A percentile compares a stretch with the other conserved stretches of the same genome.
phyloP scores from a whole-genome alignment of 2,797 vertebrate genomes.

The Corythornis leucogaster region DNA sequence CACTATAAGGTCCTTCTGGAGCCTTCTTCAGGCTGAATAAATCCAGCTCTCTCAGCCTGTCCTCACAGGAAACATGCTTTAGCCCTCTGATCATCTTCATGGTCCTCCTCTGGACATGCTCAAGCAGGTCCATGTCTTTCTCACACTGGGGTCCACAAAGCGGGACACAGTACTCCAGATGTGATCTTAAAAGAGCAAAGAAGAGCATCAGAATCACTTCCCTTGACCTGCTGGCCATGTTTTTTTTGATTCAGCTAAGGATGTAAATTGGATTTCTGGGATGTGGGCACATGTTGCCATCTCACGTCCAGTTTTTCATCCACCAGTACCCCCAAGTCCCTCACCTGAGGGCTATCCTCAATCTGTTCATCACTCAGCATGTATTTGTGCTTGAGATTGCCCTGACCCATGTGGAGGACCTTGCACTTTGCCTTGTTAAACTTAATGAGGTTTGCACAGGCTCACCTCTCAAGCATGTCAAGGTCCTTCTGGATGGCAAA shows the following conservation, averaged over 20 bases:
- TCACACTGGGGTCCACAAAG: background rate
- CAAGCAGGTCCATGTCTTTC: background rate
- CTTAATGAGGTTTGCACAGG: background rate
- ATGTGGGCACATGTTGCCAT: background rate
- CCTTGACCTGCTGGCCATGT: no score
- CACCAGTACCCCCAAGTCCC: background rate
- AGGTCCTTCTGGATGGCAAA: background rate
- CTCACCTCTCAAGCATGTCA: background rate
- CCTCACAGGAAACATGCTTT: background rate
- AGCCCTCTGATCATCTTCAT: no score
- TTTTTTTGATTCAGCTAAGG: background rate
- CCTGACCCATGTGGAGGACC: background rate
- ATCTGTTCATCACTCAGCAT: no score
- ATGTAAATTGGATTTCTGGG: background rate
- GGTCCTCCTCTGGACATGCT: background rate
- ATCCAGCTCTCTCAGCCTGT: background rate
- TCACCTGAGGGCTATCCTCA: no score
- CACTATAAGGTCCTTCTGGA: background rate
- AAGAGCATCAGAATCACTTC: background rate
- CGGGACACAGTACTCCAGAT: background rate
- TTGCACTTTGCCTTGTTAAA: background rate
- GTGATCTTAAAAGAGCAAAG: background rate
- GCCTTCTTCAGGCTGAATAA: background rate
- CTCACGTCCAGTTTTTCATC: background rate
- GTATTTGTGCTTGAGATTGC: background rate